These are phyloP conservation scores for Eurois occulta DNA, from an alignment of 2,888 invertebrate species.

Conservation along the genomic window DNA sequence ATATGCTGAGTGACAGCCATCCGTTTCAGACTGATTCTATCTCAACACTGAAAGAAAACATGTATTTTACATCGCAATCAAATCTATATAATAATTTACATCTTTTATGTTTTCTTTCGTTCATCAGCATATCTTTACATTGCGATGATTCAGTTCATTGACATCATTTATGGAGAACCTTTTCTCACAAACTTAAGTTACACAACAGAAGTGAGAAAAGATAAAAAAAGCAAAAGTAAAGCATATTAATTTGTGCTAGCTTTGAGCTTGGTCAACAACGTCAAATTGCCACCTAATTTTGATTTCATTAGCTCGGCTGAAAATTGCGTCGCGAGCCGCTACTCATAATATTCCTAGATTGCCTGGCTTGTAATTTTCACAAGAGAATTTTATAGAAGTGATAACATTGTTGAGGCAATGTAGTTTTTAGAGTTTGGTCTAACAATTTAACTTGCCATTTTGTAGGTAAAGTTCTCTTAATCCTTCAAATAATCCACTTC, in stretches of 20 bases:
- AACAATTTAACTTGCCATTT: neutral
- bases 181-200: too few species aligned
- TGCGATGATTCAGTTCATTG: neutral
- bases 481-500: too few species aligned
- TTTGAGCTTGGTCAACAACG: slow-evolving; percentile 25
- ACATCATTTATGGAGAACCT: neutral
- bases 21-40: slow-evolving; percentile 5
- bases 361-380: slow-evolving; percentile 8
- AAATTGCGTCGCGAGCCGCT: slow-evolving; percentile 13
- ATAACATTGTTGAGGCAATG: slow-evolving; percentile 14
- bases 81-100: slow-evolving; percentile 2
- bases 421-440: neutral
- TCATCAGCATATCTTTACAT: neutral
- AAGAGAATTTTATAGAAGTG: slow-evolving; percentile 20
- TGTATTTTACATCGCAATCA: slow-evolving; percentile 14
- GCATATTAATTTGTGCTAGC: slow-evolving; percentile 37
- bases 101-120: slow-evolving; percentile 7
- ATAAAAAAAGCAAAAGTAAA: too few species aligned
- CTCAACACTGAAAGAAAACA: slow-evolving; percentile 2
- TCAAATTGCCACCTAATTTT: slow-evolving; percentile 34
- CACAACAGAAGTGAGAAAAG: too few species aligned
- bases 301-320: slow-evolving; percentile 35
- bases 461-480: neutral
- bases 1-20: slow-evolving; percentile 28
- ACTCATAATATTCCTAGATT: slow-evolving; percentile 23